phyloP scores from a whole-genome alignment of 2,797 vertebrate species.

The Lophotriccus pileatus region DNA sequence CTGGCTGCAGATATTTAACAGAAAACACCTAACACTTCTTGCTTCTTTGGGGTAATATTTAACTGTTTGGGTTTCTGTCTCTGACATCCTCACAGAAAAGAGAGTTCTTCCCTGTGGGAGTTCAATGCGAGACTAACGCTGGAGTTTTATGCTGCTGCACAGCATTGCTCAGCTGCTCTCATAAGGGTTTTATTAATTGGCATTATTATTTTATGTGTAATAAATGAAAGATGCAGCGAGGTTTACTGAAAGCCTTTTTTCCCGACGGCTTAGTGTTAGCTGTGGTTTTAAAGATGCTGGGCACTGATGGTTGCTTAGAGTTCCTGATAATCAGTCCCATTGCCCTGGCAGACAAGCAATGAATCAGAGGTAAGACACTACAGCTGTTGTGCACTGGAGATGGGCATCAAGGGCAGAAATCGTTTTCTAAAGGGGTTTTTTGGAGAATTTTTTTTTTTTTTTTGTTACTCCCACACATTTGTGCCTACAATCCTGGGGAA shows the following conservation, averaged over 20 bases:
- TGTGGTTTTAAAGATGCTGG: not conserved
- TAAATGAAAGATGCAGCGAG: not conserved
- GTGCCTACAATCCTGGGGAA: not conserved
- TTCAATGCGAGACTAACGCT: not conserved
- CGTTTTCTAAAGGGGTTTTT: accelerated
- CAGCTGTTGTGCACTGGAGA: not conserved
- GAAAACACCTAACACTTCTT: not conserved
- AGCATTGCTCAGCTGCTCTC: not conserved
- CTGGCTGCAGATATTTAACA: not conserved
- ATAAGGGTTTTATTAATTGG: not conserved
- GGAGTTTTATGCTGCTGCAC: not conserved
- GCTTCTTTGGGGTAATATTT: not conserved
- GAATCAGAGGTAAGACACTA: not conserved
- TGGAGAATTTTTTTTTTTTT: not conserved
- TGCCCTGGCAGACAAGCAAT: not conserved
- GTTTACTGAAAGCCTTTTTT: not conserved
- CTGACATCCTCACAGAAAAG: not conserved
- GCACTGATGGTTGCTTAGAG: not conserved
- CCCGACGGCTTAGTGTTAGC: not conserved
- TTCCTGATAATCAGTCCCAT: not conserved
- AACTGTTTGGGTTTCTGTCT: not conserved
- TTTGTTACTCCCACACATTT: not conserved
- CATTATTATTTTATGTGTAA: not conserved
- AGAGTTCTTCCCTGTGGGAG: not conserved
- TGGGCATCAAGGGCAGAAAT: not conserved